Percentiles rank a stretch among this genome's conserved stretches.
Evolutionary conservation across 2,888 invertebrate species (phyloP).

Genomic region (Drosophila melanosoma): DNA sequence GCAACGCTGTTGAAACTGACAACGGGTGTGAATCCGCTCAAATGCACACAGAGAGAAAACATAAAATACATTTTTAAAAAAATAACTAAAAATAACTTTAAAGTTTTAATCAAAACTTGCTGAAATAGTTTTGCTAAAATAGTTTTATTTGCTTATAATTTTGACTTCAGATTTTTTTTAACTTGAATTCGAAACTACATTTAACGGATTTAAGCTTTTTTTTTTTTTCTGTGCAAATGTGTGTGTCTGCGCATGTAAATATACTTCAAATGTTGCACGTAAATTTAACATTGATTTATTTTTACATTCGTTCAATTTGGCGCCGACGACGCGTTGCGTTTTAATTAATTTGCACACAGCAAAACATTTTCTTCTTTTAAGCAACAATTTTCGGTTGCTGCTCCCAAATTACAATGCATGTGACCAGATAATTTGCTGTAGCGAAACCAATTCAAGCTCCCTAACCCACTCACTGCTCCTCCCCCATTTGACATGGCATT

Average conservation of each 20-base stretch:
- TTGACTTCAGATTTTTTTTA: background rate
- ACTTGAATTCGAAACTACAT: background rate
- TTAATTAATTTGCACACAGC: constrained; percentile 52
- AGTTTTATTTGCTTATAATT: too few relatives aligned
- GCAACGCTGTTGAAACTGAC: constrained; percentile 59
- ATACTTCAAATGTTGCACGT: constrained; percentile 24
- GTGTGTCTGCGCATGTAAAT: constrained; percentile 29
- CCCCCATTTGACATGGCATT: background rate
- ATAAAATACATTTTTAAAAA: background rate
- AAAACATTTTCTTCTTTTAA: constrained; percentile 7
- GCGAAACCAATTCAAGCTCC: background rate
- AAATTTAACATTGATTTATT: constrained; percentile 43
- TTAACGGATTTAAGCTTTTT: background rate
- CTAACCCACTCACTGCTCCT: background rate
- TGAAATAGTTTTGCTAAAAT: too few relatives aligned
- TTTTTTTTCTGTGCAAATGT: background rate
- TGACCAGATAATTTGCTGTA: constrained; percentile 50
- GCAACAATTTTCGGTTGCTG: constrained; percentile 21
- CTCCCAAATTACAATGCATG: constrained; percentile 50
- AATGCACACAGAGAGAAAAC: constrained; percentile 11
- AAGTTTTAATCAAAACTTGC: background rate
- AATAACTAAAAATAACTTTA: background rate
- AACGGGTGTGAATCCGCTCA: constrained; percentile 43
- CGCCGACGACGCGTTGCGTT: constrained; percentile 21
- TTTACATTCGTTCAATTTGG: constrained; percentile 41